Evolutionary conservation across 2,797 vertebrate genomes (phyloP).

Genomic region (Micromesistius poutassou): DNA sequence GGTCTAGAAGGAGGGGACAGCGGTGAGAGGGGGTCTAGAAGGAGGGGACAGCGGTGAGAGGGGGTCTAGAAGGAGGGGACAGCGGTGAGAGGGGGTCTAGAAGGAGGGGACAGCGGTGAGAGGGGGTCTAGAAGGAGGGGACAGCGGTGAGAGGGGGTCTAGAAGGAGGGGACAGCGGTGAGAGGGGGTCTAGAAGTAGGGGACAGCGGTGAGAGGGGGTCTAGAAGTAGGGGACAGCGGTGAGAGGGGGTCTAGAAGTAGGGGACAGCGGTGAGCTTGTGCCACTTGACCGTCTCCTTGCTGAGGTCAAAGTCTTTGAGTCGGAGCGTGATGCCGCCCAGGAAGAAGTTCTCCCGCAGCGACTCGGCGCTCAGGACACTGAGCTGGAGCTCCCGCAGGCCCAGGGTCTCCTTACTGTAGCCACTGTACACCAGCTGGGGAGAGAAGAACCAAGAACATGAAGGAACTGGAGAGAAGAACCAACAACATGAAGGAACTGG

Average conservation of each 20-base stretch:
- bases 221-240: too few relatives aligned
- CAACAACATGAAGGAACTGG: too few relatives aligned
- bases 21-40: slow-evolving; percentile 79
- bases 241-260: slow-evolving; percentile 81
- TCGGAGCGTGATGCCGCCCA: slow-evolving; percentile 89
- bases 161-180: slow-evolving; percentile 77
- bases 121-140: slow-evolving; percentile 75
- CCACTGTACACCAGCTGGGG: slow-evolving; percentile 91
- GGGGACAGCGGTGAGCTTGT: slow-evolving; percentile 86
- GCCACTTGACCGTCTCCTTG: slow-evolving; percentile 96
- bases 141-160: slow-evolving; percentile 1
- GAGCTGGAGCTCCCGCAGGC: slow-evolving; percentile 89
- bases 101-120: slow-evolving; percentile 85
- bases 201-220: too few relatives aligned
- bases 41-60: neutral
- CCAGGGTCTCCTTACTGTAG: slow-evolving; percentile 90
- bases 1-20: slow-evolving; percentile 70
- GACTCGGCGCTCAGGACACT: slow-evolving; percentile 96
- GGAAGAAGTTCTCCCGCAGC: slow-evolving; percentile 92
- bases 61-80: slow-evolving; percentile 67
- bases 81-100: slow-evolving; percentile 81
- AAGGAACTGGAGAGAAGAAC: too few relatives aligned
- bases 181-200: slow-evolving; percentile 73
- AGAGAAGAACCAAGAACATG: neutral
- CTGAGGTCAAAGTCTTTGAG: slow-evolving; percentile 97